These are phyloP conservation scores for Orchesellides sinensis DNA, from an alignment of 2,888 invertebrate genomes.

Conservation along the genomic window DNA sequence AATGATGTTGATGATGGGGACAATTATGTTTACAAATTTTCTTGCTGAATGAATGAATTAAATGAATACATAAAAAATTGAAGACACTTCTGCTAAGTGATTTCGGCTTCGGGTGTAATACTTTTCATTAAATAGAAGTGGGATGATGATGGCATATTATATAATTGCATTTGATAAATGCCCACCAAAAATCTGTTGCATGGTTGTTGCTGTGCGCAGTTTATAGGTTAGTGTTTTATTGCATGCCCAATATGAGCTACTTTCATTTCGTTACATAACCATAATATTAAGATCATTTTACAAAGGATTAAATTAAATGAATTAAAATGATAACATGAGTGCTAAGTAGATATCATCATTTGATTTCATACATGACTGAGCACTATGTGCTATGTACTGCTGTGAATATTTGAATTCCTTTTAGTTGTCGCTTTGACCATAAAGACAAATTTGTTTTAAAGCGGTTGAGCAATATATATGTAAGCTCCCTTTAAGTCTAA, in stretches of 20 bases:
- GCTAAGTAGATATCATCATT: background rate
- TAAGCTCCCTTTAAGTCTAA: background rate
- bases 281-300: conserved; percentile 17
- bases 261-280: conserved; percentile 13
- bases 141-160: background rate
- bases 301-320: background rate
- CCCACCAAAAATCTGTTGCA: no score
- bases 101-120: background rate
- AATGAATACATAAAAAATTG: background rate
- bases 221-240: no score
- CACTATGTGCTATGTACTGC: background rate
- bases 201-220: no score
- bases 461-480: background rate
- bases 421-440: no score
- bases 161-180: conserved; percentile 10
- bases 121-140: background rate
- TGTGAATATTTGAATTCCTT: background rate
- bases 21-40: background rate
- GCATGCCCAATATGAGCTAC: background rate
- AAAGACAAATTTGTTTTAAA: background rate
- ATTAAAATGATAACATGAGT: background rate
- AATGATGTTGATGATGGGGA: background rate
- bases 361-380: background rate
- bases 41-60: background rate
- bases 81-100: background rate